Base-by-base conservation (phyloP, 2,113 vertebrate species). In the Conger conger region DNA sequence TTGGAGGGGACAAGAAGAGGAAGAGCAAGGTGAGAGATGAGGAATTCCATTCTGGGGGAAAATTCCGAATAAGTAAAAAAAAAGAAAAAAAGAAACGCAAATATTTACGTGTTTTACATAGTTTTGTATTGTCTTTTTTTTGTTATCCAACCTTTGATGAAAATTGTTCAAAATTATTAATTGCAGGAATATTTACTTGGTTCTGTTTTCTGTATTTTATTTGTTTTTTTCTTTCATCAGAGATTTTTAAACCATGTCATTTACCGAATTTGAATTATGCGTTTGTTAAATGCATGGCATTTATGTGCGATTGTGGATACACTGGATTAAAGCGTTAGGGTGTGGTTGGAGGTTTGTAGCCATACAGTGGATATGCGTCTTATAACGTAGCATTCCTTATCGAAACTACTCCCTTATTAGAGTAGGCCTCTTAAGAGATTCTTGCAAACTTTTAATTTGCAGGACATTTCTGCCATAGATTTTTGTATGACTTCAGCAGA, bases 11-110 rank as follows among this genome's bases (percentile, higher is more conserved):
- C 93, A 97, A 96, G 93, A 96, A 97, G 87, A 98, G 96, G 91
- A 97, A 98, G 96, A 96, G 97, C 95, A 99, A 99, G 98, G 98
- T 99, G 98, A 97, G 96, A 94, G 95, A 83, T 95, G 91, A 88
- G 87, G 91, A 89, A 86, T 79, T 83, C 83, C 27, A 84, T 88
- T 84, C 68, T 60, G 73, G 33, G 78, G 81, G 38, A 84, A 57
- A 45, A 15, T 38, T 54, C 20, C 3, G 9, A 50, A 50, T 50
- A 50, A 50, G 45, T 50, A 50, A 50, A 50, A 50, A 42, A 4
- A 42, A 42, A 42, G 20, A 15, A 0, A 30, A 81, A 50, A 79
- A 76, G 13, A 81, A 80, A 57, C 18, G 73, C 45, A 77, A 60
- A 37, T 9, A 82, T 63, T 30, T 50, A 17, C 8, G 20, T 30